Conservation (phyloP, 2,888 invertebrate species). For the Augiades crinisus region DNA sequence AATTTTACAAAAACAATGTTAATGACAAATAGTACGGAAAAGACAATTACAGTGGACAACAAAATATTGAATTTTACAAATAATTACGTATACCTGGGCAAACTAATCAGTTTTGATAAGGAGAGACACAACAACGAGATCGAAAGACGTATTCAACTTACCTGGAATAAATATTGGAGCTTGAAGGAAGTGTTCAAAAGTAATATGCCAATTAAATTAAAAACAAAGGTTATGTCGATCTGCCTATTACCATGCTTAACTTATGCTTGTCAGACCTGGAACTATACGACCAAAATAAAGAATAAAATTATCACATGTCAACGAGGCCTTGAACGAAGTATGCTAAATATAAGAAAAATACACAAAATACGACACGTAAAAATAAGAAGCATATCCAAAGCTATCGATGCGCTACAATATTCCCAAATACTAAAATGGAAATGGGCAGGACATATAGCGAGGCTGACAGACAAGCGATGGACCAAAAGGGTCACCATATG, state of each 20-base stretch:
- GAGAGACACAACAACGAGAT: too few relatives aligned
- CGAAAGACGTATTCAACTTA: too few relatives aligned
- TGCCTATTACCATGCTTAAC: constrained; percentile 17
- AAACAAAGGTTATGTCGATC: constrained; percentile 17
- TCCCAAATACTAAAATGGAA: not conserved
- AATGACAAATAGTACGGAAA: too few relatives aligned
- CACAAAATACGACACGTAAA: not conserved
- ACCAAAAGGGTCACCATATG: not conserved
- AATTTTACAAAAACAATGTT: too few relatives aligned
- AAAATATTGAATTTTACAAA: too few relatives aligned
- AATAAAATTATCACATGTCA: constrained; percentile 7
- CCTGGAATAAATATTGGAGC: too few relatives aligned
- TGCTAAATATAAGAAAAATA: constrained; percentile 8
- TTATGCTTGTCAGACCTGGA: constrained; percentile 8
- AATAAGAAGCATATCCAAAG: not conserved
- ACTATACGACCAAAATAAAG: not conserved
- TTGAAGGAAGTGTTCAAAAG: too few relatives aligned
- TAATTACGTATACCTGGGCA: too few relatives aligned
- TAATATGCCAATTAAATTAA: too few relatives aligned
- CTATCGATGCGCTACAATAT: not conserved
- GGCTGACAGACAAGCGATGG: not conserved
- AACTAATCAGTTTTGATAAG: too few relatives aligned
- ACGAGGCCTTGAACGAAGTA: constrained; percentile 12
- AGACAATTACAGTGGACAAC: too few relatives aligned
- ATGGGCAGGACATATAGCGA: not conserved